These are phyloP conservation scores for Acanthacorydalis orientalis DNA, from an alignment of 2,888 invertebrate genomes.

Conservation along the genomic window DNA sequence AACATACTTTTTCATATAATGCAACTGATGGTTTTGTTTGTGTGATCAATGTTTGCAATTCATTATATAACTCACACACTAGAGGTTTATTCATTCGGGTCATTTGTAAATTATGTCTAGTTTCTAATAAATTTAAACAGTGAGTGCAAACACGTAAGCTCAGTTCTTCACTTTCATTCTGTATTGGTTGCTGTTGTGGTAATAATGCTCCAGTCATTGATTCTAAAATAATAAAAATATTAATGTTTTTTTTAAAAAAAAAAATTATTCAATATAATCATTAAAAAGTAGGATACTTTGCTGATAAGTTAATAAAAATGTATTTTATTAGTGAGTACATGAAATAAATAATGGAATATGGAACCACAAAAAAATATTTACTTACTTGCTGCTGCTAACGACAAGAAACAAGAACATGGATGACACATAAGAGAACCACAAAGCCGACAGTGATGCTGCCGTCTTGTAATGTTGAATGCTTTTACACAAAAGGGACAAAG, in stretches of 20 bases:
- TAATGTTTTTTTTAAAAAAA: too few relatives aligned
- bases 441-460: slow-evolving; percentile 92
- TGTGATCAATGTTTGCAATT: slow-evolving; percentile 59
- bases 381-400: slow-evolving; percentile 62
- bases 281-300: not conserved
- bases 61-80: slow-evolving; percentile 66
- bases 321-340: too few relatives aligned
- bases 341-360: not conserved
- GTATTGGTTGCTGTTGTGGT: slow-evolving; percentile 15
- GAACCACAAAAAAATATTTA: too few relatives aligned
- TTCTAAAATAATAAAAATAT: slow-evolving; percentile 19
- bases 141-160: slow-evolving; percentile 56
- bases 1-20: slow-evolving; percentile 41
- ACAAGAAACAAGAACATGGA: slow-evolving; percentile 75
- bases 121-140: slow-evolving; percentile 65
- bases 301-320: not conserved
- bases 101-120: slow-evolving; percentile 61
- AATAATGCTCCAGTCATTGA: slow-evolving; percentile 31
- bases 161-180: slow-evolving; percentile 30
- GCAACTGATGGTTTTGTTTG: slow-evolving; percentile 46
- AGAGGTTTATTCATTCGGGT: slow-evolving; percentile 63
- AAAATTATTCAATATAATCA: not conserved
- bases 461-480: slow-evolving; percentile 67
- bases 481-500: slow-evolving; percentile 85
- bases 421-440: slow-evolving; percentile 90